phyloP scores from a whole-genome alignment of 2,888 invertebrate species.

The Seira sanloemensis region DNA sequence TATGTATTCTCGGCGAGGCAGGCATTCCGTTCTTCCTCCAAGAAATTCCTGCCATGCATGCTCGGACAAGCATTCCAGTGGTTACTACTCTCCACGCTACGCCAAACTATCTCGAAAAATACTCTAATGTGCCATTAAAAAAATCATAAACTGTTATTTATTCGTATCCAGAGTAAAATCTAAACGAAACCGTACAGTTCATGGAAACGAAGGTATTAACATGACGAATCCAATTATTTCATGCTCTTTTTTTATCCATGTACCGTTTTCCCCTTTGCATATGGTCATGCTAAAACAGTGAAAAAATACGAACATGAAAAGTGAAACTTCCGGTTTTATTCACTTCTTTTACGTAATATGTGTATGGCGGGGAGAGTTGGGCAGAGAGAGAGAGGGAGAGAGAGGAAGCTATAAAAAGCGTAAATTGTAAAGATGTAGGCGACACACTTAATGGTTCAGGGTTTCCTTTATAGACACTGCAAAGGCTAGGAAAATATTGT shows the following conservation, averaged over 20 bases:
- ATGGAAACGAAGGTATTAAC: slow-evolving; percentile 59
- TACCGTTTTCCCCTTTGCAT: background rate
- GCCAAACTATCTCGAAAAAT: background rate
- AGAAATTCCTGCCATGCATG: no score
- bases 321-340: slow-evolving; percentile 50
- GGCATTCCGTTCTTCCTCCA: background rate
- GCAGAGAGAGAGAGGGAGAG: background rate
- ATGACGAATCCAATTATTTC: slow-evolving; percentile 60
- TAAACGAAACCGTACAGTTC: slow-evolving; percentile 50
- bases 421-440: slow-evolving; percentile 11
- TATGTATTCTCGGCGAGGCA: background rate
- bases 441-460: slow-evolving; percentile 2
- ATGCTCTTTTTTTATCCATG: background rate
- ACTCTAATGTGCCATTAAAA: slow-evolving; percentile 14
- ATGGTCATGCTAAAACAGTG: background rate
- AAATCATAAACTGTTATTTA: slow-evolving; percentile 45
- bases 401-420: slow-evolving; percentile 10
- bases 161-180: slow-evolving; percentile 54
- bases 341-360: background rate
- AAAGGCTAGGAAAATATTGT: no score
- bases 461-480: slow-evolving; percentile 20
- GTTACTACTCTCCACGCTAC: background rate
- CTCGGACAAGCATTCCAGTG: background rate
- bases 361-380: background rate
- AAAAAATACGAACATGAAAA: slow-evolving; percentile 29